A percentile compares a stretch with the other conserved stretches of the same genome.
Conservation (phyloP, 2,113 vertebrate genomes). For the Columba janthina region DNA sequence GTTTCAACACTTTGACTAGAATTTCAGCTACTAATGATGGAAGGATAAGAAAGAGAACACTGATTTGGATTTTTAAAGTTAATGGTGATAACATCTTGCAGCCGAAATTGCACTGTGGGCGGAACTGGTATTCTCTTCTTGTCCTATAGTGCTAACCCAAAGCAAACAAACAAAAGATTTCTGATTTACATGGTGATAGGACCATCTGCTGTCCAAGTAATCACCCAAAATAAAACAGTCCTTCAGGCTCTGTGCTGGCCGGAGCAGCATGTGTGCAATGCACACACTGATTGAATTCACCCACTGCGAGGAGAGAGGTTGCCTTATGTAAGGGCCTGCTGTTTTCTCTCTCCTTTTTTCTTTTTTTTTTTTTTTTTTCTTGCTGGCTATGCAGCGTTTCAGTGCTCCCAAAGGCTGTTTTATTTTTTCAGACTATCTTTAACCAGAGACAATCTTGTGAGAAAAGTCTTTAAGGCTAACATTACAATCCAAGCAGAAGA, state of each 20-base stretch:
- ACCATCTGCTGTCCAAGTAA: slow-evolving; percentile 38
- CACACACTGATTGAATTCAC: not conserved
- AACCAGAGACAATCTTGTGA: not conserved
- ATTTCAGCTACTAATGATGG: not conserved
- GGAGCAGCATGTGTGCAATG: not conserved
- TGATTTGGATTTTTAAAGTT: not conserved
- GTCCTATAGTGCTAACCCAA: not conserved
- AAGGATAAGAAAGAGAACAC: not conserved
- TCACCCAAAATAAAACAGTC: slow-evolving; percentile 44
- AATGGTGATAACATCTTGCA: not conserved
- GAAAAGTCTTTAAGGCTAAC: slow-evolving; percentile 53
- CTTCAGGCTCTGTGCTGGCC: not conserved
- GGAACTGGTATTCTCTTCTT: not conserved
- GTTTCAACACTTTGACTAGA: not conserved
- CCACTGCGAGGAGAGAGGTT: not conserved
- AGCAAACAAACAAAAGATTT: not conserved
- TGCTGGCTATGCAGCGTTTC: slow-evolving; percentile 8
- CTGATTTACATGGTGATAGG: not conserved
- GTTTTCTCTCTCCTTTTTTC: not conserved
- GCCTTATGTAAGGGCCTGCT: not conserved
- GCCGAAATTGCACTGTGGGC: not conserved
- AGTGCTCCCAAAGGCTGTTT: slow-evolving; percentile 28
- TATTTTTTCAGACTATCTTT: slow-evolving; percentile 28
- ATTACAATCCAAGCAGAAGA: slow-evolving; percentile 33
- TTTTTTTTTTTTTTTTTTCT: not conserved